Evolutionary conservation across 2,797 vertebrate genomes (phyloP), one percentile per base, ranked within the genome.

Genomic region (Poecilia gillii): DNA sequence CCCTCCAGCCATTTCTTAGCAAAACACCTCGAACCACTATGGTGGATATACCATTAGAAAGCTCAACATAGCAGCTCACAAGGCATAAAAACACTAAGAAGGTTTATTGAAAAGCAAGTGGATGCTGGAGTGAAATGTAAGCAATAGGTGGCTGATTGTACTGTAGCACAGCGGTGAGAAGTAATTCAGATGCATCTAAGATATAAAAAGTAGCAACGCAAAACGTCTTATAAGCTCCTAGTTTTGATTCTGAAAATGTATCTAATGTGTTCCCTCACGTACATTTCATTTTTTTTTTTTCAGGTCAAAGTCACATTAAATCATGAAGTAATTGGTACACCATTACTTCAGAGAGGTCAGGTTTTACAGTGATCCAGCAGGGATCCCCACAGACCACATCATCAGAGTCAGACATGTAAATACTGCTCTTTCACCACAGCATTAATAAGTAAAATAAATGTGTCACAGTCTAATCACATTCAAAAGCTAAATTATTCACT

Each of bases 131-230:
- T 72, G 47, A 74, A 41, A 68, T 46, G 59, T 64, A 85, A 81
- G 49, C 43, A 73, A 59, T 75, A 75, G 80, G 64, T 3, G 0
- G 31, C 76, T 46, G 74, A 81, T 76, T 75, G 71, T 74, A 59
- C 75, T 64, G 39, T 47, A 64, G 81, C 18, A 51, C n/a, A 81
- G 18, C 31, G 36, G 72, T 80, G 73, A 89, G 71, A 73, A 77
- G 51, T 74, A 49, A 53, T 85, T 87, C 71, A 81, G 77, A 87
- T 86, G 62, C 76, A 74, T 83, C 85, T 81, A 84, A 77, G 84
- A 88, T 86, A 87, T 74, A 64, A 88, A 77, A 62, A 85, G 81
- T 12, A 53, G 43, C 74, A 76, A 83, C 73, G 36, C 9, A 13
- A 89, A 73, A 72, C 49, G 66, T 85, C 76, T 80, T 64, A 73